phyloP scores from a whole-genome alignment of 2,888 invertebrate genomes.

The Ochropleura leucogaster region DNA sequence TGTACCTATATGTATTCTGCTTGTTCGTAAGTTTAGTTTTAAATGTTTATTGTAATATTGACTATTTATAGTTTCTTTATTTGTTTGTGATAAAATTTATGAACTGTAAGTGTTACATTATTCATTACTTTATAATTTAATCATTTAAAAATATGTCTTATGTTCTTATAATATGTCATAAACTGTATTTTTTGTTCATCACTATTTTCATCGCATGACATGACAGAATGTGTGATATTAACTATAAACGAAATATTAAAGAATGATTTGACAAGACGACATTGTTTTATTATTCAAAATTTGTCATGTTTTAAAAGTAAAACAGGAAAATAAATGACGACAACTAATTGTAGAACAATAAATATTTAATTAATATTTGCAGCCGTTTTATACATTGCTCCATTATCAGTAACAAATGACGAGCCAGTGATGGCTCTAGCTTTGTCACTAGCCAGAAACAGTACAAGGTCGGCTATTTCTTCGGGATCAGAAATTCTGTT shows the following conservation, averaged over 20 bases:
- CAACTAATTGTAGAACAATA: not conserved
- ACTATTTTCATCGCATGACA: too few relatives aligned
- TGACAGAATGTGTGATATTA: too few relatives aligned
- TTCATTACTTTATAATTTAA: too few relatives aligned
- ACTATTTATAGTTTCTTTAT: too few relatives aligned
- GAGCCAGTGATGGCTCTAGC: slow-evolving; percentile 68
- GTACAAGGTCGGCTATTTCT: slow-evolving; percentile 68
- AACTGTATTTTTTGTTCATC: too few relatives aligned
- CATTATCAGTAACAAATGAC: slow-evolving; percentile 46
- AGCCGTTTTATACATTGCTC: slow-evolving; percentile 19
- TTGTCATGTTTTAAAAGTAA: not conserved
- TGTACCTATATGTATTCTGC: too few relatives aligned
- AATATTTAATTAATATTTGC: not conserved
- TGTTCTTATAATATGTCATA: too few relatives aligned
- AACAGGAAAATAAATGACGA: not conserved
- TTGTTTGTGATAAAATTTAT: too few relatives aligned
- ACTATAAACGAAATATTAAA: not conserved
- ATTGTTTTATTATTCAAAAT: not conserved
- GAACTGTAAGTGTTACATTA: too few relatives aligned
- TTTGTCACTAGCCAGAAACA: slow-evolving; percentile 67
- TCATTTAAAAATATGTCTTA: too few relatives aligned
- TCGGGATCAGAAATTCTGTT: slow-evolving; percentile 51
- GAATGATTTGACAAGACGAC: not conserved
- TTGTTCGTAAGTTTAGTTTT: too few relatives aligned
- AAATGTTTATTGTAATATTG: too few relatives aligned